Base-by-base conservation (phyloP, 2,797 vertebrate species). In the Pseudochaenichthys georgianus region DNA sequence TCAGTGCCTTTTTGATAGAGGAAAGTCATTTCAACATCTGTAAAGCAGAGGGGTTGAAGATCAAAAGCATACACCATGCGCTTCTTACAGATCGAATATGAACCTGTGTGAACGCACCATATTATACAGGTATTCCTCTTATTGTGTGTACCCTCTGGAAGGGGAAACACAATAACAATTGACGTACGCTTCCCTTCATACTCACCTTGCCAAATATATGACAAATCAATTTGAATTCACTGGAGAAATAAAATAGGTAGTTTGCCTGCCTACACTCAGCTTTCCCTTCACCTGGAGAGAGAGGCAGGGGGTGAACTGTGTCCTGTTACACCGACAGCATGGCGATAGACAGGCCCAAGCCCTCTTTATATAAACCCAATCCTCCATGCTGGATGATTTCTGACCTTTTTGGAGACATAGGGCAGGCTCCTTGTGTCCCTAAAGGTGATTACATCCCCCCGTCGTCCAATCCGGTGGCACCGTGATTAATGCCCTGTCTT, bases 221-320 rank as follows among this genome's bases (percentile, higher is more conserved):
- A 61, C 21, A 66, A 81, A 80, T 77, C 61, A 42, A 72, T 86
- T 73, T 74, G 23, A 82, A 78, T 62, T 74, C 74, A 64, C 69
- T 42, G 28, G 64, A 66, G 67, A 61, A 77, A 85, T 54, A 6
- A 73, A 77, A 77, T 60, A 50, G 48, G 46, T 58, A 47, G 68
- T 71, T 66, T 73, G 19, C 64, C 67, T 47, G 10, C 52, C 34
- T 68, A 59, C 52, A 15, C 63, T 54, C 28, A 52, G 60, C 65
- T 51, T 88, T 75, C 82, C 9, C 75, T 77, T 74, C 23, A 34
- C 28, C 17, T n/a, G 19, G 10, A 64, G 61, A 65, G 10, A 64
- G 61, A 65, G 60, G 73, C 28, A 73, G 23, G 21, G 71, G 60
- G 48, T 74, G 57, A 80, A 63, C 28, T 9, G 16, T 64, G 43